Evolutionary conservation across 2,888 invertebrate genomes (phyloP), one percentile per base, ranked within the genome.

Genomic region (Idaea aversata): DNA sequence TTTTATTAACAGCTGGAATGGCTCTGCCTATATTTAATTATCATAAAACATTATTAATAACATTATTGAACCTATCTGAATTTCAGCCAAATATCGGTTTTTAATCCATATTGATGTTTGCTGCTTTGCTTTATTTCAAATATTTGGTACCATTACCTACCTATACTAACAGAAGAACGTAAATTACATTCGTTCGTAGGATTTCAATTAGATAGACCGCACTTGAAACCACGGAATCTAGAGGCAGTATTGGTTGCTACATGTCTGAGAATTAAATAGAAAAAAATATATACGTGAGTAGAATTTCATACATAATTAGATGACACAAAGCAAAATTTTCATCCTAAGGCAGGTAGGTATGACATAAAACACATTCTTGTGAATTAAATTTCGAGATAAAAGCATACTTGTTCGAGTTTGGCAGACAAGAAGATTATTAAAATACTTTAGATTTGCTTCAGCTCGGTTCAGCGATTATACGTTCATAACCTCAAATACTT

Each of bases 371-470:
- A 69, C 67, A 73, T 76, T 75, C 69, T 73, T 71, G 66, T 66
- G 77, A 81, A 83, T 83, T 83, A 81, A 76, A 85, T 82, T 77
- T 77, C 63, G 68, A 64, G 65, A 68, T 67, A 69, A 71, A 70
- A 71, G 72, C 71, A 72, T 76, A 72, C 73, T 72, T 75, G 69
- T 72, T 74, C 67, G 72, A 76, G 73, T 78, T 77, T 68, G 67
- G 77, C 70, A 74, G 73, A 77, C 76, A 80, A 79, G 72, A 75
- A 72, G 76, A 81, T 86, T 84, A 85, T 86, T 85, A 84, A 87
- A 88, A 88, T 87, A 85, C 84, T 86, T 87, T 76, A 75, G 72
- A 78, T 82, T 74, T 79, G 72, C 75, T 75, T 65, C 67, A 75
- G 67, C 73, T 69, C 67, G 61, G 47, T 47, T 47, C 47, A 47